These are phyloP conservation scores for Aquatica leii DNA, from an alignment of 2,888 invertebrate genomes.

Conservation along the genomic window DNA sequence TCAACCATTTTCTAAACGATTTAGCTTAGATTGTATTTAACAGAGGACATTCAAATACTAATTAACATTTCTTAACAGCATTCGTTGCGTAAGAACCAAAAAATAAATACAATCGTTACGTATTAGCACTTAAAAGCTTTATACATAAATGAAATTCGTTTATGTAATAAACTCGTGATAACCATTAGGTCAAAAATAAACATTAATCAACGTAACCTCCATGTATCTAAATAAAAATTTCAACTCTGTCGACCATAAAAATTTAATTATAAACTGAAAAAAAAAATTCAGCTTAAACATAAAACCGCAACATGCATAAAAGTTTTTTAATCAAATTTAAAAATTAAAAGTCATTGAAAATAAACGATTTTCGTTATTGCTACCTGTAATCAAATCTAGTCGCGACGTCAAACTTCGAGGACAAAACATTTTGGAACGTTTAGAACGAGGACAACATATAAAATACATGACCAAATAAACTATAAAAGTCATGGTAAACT, in stretches of 20 bases:
- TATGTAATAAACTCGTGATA: constrained; percentile 26
- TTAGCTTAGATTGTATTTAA: constrained; percentile 26
- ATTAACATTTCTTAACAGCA: constrained; percentile 33
- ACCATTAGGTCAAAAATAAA: constrained; percentile 30
- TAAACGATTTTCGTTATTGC: too few relatives aligned
- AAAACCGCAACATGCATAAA: constrained; percentile 7
- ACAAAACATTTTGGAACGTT: too few relatives aligned
- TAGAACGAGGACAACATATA: too few relatives aligned
- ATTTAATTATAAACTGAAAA: constrained; percentile 22
- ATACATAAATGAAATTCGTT: constrained; percentile 17
- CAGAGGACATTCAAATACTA: constrained; percentile 24
- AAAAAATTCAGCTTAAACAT: constrained; percentile 15
- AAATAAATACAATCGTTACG: too few relatives aligned
- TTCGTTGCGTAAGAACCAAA: constrained; percentile 13
- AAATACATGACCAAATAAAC: too few relatives aligned
- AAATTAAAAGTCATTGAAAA: not conserved
- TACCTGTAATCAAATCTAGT: too few relatives aligned
- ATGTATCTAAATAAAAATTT: constrained; percentile 30
- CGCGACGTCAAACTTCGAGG: too few relatives aligned
- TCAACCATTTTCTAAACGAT: constrained; percentile 32
- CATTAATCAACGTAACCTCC: constrained; percentile 26
- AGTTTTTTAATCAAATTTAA: not conserved
- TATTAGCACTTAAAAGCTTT: too few relatives aligned
- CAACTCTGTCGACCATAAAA: constrained; percentile 27
- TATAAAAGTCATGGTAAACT: too few relatives aligned